Conservation (phyloP, 1,140 invertebrate genomes). For the Drosophila takahashii region DNA sequence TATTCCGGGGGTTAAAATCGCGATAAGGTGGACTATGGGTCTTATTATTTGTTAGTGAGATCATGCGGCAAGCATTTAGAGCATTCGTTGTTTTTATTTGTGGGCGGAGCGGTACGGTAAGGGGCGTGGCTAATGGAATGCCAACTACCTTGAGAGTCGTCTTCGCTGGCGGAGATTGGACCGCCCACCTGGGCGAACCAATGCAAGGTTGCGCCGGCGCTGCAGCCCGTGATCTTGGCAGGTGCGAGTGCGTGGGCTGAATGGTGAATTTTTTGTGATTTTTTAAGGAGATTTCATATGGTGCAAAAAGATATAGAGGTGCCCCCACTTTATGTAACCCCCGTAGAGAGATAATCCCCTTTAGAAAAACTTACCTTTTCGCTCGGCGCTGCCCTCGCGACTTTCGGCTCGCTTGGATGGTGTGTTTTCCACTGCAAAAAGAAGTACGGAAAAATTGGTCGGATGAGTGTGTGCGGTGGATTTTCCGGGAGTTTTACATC, state of each 20-base stretch:
- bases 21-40: constrained; percentile 23
- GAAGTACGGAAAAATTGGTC: constrained; percentile 39
- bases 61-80: constrained; percentile 51
- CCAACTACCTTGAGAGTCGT: constrained; percentile 70
- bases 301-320: constrained; percentile 16
- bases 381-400: constrained; percentile 82
- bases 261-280: constrained; percentile 10
- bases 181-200: constrained; percentile 72
- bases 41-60: constrained; percentile 40
- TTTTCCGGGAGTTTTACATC: constrained; percentile 37
- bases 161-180: constrained; percentile 39
- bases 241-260: constrained; percentile 52
- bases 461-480: constrained; percentile 9
- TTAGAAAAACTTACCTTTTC: constrained; percentile 72
- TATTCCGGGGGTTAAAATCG: constrained; percentile 16
- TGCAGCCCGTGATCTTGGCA: constrained; percentile 25
- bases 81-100: constrained; percentile 1
- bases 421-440: constrained; percentile 84
- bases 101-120: background rate
- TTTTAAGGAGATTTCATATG: constrained; percentile 9
- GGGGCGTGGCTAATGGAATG: constrained; percentile 44
- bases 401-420: constrained; percentile 78
- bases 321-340: constrained; percentile 61
- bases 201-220: constrained; percentile 49
- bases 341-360: constrained; percentile 31